phyloP scores from a whole-genome alignment of 2,797 vertebrate species.

The Arvicola amphibius region DNA sequence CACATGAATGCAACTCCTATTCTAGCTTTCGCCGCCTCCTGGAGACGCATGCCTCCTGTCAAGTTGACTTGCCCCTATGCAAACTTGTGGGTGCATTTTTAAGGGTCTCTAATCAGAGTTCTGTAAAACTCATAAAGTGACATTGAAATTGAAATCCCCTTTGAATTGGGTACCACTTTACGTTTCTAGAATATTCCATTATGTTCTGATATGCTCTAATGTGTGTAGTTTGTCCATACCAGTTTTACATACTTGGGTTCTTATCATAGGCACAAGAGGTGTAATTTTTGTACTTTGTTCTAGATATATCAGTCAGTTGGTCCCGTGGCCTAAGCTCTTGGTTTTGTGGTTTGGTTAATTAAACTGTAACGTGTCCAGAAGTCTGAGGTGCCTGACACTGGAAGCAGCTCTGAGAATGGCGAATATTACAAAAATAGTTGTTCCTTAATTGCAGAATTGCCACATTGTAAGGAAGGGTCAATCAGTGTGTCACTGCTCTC shows the following conservation, averaged over 20 bases:
- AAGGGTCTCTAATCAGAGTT: not conserved
- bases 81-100: not conserved
- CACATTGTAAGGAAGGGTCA: not conserved
- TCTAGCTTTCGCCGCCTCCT: not conserved
- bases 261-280: not conserved
- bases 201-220: not conserved
- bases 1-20: not conserved
- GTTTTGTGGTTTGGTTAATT: slow-evolving; percentile 58
- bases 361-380: not conserved
- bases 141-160: not conserved
- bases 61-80: not conserved
- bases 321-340: not conserved
- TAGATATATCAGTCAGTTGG: fast-evolving
- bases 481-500: not conserved
- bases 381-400: not conserved
- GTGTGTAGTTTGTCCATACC: not conserved
- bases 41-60: not conserved
- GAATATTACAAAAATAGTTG: slow-evolving; percentile 43
- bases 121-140: not conserved
- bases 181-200: not conserved
- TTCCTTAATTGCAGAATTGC: slow-evolving; percentile 29
- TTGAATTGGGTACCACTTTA: fast-evolving
- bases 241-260: not conserved
- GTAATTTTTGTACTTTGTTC: not conserved
- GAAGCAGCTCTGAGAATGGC: slow-evolving; percentile 48